Conservation (phyloP, 2,797 vertebrate species). For the Malurus leucopterus region DNA sequence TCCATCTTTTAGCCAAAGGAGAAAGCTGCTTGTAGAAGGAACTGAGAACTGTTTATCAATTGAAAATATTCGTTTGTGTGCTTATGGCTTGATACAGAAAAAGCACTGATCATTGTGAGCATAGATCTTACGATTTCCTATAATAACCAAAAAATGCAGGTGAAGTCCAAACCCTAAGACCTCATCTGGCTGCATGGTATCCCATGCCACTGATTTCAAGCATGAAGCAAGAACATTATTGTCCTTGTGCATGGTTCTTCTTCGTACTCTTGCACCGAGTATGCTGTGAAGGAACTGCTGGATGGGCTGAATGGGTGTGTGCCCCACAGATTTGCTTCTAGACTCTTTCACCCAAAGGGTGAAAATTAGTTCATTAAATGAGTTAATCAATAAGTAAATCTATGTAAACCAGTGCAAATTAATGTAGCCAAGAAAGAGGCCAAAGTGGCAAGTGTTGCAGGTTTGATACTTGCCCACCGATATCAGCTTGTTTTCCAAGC, state of each 20-base stretch:
- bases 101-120: not conserved
- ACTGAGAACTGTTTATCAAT: not conserved
- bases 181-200: not conserved
- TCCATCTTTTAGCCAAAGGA: not conserved
- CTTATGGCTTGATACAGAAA: not conserved
- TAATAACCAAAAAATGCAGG: not conserved
- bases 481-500: not conserved
- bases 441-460: not conserved
- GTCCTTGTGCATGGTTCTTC: not conserved
- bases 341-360: not conserved
- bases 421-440: not conserved
- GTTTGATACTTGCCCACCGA: not conserved
- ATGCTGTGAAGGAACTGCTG: not conserved
- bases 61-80: not conserved
- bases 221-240: not conserved
- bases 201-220: not conserved
- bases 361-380: not conserved
- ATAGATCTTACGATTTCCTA: not conserved
- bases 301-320: not conserved
- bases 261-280: not conserved
- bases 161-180: not conserved
- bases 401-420: not conserved
- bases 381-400: not conserved
- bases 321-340: not conserved
- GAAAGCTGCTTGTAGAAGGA: not conserved